Evolutionary conservation across 1,140 invertebrate genomes (phyloP).

Genomic region (Polypedilum vanderplanki): DNA sequence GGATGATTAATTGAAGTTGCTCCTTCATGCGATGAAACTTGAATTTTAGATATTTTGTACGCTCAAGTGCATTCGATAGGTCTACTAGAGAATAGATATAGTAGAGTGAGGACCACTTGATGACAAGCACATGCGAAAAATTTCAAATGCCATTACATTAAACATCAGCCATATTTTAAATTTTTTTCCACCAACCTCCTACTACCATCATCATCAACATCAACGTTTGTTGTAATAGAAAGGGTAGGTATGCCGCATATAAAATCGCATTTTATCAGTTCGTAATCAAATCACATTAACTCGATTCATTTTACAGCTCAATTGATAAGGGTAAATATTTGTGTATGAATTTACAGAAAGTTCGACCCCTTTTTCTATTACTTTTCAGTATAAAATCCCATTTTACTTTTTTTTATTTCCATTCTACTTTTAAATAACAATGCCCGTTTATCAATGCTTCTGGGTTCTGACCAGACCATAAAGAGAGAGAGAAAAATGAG

Average conservation of each 20-base stretch:
- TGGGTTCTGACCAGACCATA: not conserved
- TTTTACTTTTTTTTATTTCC: not conserved
- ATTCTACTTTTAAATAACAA: constrained; percentile 15
- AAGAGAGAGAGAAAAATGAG: constrained; percentile 24
- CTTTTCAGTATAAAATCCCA: not conserved
- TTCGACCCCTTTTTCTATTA: not conserved
- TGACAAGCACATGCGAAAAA: constrained; percentile 9
- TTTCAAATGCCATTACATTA: constrained; percentile 23
- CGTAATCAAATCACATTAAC: constrained; percentile 27
- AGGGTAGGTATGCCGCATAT: constrained; percentile 7
- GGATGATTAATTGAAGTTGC: constrained; percentile 27
- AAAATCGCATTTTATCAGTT: constrained; percentile 28
- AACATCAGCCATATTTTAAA: constrained; percentile 24
- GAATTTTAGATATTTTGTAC: not conserved
- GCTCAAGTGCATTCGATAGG: not conserved
- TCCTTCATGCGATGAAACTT: constrained; percentile 22
- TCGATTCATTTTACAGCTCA: constrained; percentile 28
- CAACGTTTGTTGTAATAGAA: not conserved
- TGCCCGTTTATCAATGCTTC: constrained; percentile 15
- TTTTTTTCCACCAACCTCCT: not conserved
- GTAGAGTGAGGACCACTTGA: not conserved
- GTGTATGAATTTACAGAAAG: not conserved
- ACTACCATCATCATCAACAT: not conserved
- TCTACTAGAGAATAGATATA: not conserved
- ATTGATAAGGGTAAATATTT: constrained; percentile 28